Conservation (phyloP, 2,113 vertebrate genomes). For the Tricholaema leucomelas region DNA sequence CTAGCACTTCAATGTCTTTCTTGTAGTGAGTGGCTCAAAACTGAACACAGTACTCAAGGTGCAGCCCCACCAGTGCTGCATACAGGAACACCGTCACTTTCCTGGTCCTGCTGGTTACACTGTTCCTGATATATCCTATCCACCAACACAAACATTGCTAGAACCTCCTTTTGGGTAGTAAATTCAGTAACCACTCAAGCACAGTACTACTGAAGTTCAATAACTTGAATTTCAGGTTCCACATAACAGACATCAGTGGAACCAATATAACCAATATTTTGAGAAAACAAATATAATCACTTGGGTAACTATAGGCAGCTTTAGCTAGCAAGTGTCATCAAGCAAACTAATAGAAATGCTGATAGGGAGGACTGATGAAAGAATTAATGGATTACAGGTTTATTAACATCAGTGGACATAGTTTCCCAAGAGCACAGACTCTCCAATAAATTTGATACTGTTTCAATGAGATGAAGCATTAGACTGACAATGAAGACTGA, state of each 20-base stretch:
- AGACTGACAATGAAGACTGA: not conserved
- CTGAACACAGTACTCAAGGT: too few species aligned
- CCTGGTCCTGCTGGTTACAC: too few species aligned
- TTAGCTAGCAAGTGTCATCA: not conserved
- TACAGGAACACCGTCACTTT: too few species aligned
- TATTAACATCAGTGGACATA: not conserved
- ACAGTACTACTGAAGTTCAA: too few species aligned
- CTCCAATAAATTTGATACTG: conserved; percentile 10
- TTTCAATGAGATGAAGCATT: conserved; percentile 37
- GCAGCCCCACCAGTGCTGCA: too few species aligned
- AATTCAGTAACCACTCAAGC: too few species aligned
- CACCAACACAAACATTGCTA: too few species aligned
- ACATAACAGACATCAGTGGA: not conserved
- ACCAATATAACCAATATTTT: not conserved
- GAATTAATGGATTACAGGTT: not conserved
- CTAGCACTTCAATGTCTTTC: too few species aligned
- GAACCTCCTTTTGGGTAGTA: too few species aligned
- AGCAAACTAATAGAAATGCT: not conserved
- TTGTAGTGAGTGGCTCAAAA: too few species aligned
- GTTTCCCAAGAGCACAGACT: not conserved
- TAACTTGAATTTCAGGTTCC: too few species aligned
- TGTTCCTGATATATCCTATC: too few species aligned
- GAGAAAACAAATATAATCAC: not conserved
- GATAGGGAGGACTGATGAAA: not conserved
- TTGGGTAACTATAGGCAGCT: not conserved